Evolutionary conservation across 2,888 invertebrate species (phyloP), one percentile per base, ranked within the genome.

Genomic region (Melanostoma mellinum): DNA sequence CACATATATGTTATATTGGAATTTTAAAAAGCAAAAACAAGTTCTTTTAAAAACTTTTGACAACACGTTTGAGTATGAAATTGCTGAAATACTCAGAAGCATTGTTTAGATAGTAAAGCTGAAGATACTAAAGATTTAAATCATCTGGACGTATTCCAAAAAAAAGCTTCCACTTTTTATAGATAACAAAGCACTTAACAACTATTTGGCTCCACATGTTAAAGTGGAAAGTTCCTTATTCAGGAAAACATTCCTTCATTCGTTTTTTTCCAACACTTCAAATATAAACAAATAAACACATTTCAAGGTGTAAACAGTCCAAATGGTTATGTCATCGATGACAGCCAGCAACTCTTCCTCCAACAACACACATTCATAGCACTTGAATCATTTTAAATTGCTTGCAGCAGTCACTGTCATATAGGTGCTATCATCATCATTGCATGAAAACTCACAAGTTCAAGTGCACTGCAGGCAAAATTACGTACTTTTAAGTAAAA

Each of bases 401-500:
- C 42, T 60, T 72, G 40, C 35, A 53, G 42, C 32, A 53, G 35
- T 48, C 60, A 56, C 10, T 44, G 53, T 53, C 10, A 9, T 53
- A 30, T 53, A 30, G 42, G 30, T 55, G 4, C 35, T 50, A 63
- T 63, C 63, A 38, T 63, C 63, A 38, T 5, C 20, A 36, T 36
- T 61, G 44, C 42, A 58, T 69, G 69, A 84, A 84, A 78, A 65
- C 78, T 74, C 60, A 78, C 73, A 78, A 79, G 74, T 79, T 78
- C 79, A 75, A 65, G 58, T 71, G 75, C 74, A 84, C 78, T 78
- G 68, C 68, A 35, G 35, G 10, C n/a, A 42, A 48, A 35, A 73
- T 84, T 69, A 84, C 69, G 53, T 63, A 75, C 74, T 84, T 65
- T 46, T 20, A 65, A 32, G 40, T 44, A 52, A 9, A 53, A 38